Evolutionary conservation across 1,140 invertebrate genomes (phyloP).

Genomic region (Philaenus spumarius): DNA sequence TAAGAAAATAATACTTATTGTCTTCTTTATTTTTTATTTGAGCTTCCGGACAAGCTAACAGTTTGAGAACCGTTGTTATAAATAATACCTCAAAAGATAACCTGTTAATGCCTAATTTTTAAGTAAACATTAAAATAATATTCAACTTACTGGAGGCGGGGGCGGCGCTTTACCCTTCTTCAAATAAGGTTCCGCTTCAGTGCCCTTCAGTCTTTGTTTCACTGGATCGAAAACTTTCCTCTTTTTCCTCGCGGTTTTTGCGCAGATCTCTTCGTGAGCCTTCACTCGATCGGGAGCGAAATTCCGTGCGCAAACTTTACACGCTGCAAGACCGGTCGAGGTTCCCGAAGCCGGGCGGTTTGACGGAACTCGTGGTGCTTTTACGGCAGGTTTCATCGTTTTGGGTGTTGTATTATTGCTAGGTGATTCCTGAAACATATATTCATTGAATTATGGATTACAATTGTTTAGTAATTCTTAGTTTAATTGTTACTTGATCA

Average conservation of each 20-base stretch:
- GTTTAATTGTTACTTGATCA: too few relatives aligned
- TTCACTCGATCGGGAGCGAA: constrained; percentile 72
- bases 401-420: background rate
- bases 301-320: constrained; percentile 58
- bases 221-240: constrained; percentile 81
- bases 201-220: constrained; percentile 77
- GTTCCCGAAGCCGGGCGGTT: constrained; percentile 6
- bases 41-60: too few relatives aligned
- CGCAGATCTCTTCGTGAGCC: constrained; percentile 77
- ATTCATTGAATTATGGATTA: background rate
- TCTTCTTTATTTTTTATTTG: too few relatives aligned
- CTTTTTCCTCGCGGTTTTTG: constrained; percentile 64
- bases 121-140: too few relatives aligned
- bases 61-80: too few relatives aligned
- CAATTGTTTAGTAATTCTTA: too few relatives aligned
- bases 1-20: too few relatives aligned
- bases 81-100: too few relatives aligned
- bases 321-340: constrained; percentile 15
- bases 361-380: background rate
- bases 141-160: constrained; percentile 36
- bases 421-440: background rate
- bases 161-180: constrained; percentile 37
- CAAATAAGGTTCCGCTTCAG: constrained; percentile 74
- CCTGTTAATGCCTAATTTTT: too few relatives aligned
- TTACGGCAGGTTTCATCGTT: too few relatives aligned